phyloP scores from a whole-genome alignment of 2,797 vertebrate species.

The Rhincodon typus region DNA sequence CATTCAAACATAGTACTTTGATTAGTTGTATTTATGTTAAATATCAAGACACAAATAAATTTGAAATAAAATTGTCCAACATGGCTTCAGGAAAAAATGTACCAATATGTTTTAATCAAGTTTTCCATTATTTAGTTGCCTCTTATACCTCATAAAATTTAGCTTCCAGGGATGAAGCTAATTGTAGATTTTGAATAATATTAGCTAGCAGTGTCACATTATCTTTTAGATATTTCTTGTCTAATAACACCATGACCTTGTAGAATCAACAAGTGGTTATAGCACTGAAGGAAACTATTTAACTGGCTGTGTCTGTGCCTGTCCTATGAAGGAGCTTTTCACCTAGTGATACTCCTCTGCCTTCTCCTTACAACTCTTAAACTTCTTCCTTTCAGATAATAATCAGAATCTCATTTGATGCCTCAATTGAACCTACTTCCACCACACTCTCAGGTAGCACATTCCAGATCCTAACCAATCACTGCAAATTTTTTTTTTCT shows the following conservation, averaged over 20 bases:
- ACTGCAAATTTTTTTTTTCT: background rate
- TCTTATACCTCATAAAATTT: background rate
- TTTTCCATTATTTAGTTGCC: background rate
- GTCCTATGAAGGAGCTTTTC: no score
- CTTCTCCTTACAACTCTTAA: no score
- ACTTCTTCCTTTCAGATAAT: no score
- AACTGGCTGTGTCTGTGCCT: no score
- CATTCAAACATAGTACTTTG: constrained; percentile 1
- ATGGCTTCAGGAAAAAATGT: background rate
- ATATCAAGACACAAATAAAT: background rate
- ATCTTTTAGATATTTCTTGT: background rate
- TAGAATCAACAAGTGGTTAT: background rate
- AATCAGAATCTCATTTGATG: no score
- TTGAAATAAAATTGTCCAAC: constrained; percentile 1
- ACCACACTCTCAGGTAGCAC: background rate
- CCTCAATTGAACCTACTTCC: background rate
- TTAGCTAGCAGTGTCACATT: background rate
- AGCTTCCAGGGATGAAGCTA: constrained; percentile 15
- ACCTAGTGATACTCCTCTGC: no score
- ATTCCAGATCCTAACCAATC: background rate
- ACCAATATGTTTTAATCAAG: background rate
- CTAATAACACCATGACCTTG: background rate
- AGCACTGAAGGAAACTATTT: background rate
- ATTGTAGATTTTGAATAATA: constrained; percentile 26
- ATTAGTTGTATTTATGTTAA: background rate